Evolutionary conservation across 2,113 vertebrate genomes (phyloP).

Genomic region (Neopipo cinnamomea): DNA sequence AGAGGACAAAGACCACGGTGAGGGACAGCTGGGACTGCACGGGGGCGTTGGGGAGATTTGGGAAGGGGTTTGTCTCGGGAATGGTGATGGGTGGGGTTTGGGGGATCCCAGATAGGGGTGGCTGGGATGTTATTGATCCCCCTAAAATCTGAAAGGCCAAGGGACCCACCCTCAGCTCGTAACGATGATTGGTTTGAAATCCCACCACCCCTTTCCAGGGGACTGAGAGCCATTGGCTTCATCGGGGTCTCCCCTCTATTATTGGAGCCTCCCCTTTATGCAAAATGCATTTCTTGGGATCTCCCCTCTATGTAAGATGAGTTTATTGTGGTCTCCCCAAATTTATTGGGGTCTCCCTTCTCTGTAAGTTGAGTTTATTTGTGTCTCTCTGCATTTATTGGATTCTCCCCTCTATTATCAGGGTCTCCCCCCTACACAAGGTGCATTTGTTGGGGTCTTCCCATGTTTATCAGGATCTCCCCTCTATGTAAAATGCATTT

Average conservation of each 20-base stretch:
- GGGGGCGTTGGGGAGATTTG: not conserved
- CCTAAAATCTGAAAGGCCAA: fast-evolving
- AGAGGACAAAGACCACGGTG: conserved; percentile 87
- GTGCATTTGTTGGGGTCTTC: not conserved
- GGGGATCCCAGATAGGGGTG: not conserved
- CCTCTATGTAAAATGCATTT: not conserved
- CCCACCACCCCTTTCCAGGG: fast-evolving
- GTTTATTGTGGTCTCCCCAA: not conserved
- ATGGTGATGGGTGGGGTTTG: not conserved
- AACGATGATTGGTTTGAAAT: not conserved
- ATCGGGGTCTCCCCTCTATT: not conserved
- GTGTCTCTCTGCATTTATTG: too few species aligned
- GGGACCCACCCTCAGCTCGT: fast-evolving
- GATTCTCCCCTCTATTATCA: too few species aligned
- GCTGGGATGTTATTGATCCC: not conserved
- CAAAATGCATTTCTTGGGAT: not conserved
- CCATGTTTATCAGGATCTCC: not conserved
- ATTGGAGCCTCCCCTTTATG: not conserved
- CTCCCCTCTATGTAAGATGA: not conserved
- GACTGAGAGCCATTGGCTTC: fast-evolving
- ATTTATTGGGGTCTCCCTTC: not conserved
- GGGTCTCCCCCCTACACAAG: not conserved
- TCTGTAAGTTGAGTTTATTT: too few species aligned
- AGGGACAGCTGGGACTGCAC: fast-evolving
- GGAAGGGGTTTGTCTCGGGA: not conserved